Evolutionary conservation across 2,888 invertebrate genomes (phyloP).

Genomic region (Sinodicranocentrus sp.): DNA sequence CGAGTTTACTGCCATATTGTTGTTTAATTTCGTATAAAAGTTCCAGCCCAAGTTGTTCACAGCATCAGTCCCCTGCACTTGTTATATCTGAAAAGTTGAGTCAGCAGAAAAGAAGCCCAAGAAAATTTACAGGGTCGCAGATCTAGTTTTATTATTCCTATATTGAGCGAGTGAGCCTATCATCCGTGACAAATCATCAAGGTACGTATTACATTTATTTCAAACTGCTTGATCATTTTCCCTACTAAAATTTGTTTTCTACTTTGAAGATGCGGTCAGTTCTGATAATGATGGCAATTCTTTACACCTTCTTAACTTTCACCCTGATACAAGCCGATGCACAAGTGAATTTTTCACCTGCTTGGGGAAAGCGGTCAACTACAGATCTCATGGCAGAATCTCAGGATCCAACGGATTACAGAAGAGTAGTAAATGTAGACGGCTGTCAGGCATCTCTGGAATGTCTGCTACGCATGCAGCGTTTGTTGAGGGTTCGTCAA

Average conservation of each 20-base stretch:
- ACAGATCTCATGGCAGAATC: conserved; percentile 29
- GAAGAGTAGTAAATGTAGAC: conserved; percentile 55
- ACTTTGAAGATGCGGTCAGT: conserved; percentile 49
- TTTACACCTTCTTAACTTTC: conserved; percentile 63
- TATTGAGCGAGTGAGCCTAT: too few species aligned
- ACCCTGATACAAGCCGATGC: conserved; percentile 77
- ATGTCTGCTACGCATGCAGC: conserved; percentile 71
- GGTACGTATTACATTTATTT: neutral
- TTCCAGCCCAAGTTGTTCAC: too few species aligned
- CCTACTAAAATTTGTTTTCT: neutral
- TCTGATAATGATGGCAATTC: conserved; percentile 42
- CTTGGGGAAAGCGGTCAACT: conserved; percentile 80
- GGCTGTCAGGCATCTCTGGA: conserved; percentile 73
- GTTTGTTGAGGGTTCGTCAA: conserved; percentile 12
- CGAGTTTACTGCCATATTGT: too few species aligned
- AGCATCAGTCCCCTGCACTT: too few species aligned
- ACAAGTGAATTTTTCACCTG: conserved; percentile 82
- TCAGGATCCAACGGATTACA: conserved; percentile 49
- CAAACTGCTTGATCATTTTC: too few species aligned
- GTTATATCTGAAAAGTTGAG: too few species aligned
- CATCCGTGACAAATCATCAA: neutral
- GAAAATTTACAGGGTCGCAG: too few species aligned
- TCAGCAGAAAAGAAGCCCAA: too few species aligned
- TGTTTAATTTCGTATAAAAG: too few species aligned
- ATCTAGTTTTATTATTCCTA: too few species aligned